phyloP scores from a whole-genome alignment of 2,888 invertebrate genomes.

The Thymelicus acteon region DNA sequence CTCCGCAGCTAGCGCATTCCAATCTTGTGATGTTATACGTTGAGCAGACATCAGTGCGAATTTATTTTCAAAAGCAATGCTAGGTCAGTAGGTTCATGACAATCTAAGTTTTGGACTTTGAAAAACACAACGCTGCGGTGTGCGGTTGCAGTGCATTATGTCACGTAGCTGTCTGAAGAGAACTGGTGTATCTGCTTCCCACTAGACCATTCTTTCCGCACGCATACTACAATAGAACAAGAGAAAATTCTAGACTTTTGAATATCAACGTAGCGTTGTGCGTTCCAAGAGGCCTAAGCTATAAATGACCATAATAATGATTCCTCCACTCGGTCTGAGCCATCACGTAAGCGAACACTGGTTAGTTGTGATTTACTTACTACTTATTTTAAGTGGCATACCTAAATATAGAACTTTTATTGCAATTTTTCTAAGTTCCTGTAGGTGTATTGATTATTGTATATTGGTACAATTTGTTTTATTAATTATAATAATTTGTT shows the following conservation, averaged over 20 bases:
- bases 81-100: constrained; percentile 66
- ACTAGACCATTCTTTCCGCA: too few relatives aligned
- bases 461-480: constrained; percentile 83
- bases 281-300: constrained; percentile 31
- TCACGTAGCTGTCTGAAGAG: too few relatives aligned
- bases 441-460: constrained; percentile 83
- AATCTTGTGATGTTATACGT: constrained; percentile 63
- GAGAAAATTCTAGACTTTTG: too few relatives aligned
- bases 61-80: constrained; percentile 69
- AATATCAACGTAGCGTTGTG: background rate
- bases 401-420: constrained; percentile 83
- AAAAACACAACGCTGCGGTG: background rate
- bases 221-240: too few relatives aligned
- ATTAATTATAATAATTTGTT: constrained; percentile 78
- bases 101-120: constrained; percentile 43
- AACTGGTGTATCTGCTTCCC: too few relatives aligned
- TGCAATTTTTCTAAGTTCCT: constrained; percentile 85
- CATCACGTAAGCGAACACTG: constrained; percentile 55
- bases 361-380: constrained; percentile 67
- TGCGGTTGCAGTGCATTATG: background rate
- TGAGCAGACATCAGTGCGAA: constrained; percentile 59
- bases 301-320: constrained; percentile 68
- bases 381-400: constrained; percentile 80
- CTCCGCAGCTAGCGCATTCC: constrained; percentile 76
- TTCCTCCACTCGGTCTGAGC: constrained; percentile 56